Conservation (phyloP, 2,888 invertebrate species). For the Heteromurus nitidus region DNA sequence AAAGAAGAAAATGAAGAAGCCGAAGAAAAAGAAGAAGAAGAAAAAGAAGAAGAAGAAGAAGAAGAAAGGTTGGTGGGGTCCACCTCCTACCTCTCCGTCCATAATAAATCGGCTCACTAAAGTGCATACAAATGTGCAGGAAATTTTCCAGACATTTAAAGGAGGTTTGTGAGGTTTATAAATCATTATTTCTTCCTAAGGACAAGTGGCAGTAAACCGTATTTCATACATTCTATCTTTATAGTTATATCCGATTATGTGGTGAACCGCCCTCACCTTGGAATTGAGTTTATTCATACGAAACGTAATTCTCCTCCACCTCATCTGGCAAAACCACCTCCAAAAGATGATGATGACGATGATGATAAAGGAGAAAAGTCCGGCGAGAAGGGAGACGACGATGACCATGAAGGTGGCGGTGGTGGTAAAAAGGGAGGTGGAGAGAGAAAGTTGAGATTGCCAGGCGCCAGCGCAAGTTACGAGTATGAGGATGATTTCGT, state of each 20-base stretch:
- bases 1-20: conserved; percentile 52
- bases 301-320: conserved; percentile 40
- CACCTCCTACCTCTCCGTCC: conserved; percentile 41
- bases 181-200: too few relatives aligned
- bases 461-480: conserved; percentile 28
- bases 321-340: conserved; percentile 30
- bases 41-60: conserved; percentile 58
- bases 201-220: too few relatives aligned
- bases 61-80: conserved; percentile 35
- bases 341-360: conserved; percentile 49
- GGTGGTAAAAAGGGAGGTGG: conserved; percentile 25
- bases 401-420: conserved; percentile 12
- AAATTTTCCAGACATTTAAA: conserved; percentile 59
- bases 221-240: conserved; percentile 2
- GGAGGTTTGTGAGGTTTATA: too few relatives aligned
- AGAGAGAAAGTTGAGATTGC: conserved; percentile 45
- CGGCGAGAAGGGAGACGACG: not conserved
- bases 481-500: conserved; percentile 41
- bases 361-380: conserved; percentile 49
- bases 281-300: conserved; percentile 60
- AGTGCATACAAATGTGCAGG: conserved; percentile 66
- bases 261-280: conserved; percentile 63
- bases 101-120: conserved; percentile 65
- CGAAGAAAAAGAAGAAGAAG: conserved; percentile 44
- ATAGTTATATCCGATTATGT: conserved; percentile 65